A percentile compares a stretch with the other conserved stretches of the same genome.
Evolutionary conservation across 2,113 vertebrate species (phyloP).

Genomic region (Dryoscopus gambensis): DNA sequence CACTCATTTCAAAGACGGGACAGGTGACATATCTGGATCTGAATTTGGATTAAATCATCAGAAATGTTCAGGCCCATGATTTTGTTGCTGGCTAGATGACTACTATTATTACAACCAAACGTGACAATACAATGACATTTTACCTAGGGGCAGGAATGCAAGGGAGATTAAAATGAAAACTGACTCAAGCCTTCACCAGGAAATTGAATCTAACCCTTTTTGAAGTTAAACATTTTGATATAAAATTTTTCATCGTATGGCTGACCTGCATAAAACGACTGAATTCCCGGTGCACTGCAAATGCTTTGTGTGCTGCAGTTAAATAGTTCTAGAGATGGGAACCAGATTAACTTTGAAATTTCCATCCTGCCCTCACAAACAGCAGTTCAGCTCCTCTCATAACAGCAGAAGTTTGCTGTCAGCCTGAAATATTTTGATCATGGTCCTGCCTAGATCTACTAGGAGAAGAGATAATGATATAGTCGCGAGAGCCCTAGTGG

Average conservation of each 20-base stretch:
- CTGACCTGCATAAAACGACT: constrained; percentile 23
- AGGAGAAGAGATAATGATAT: constrained; percentile 27
- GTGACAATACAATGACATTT: constrained; percentile 50
- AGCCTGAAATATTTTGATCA: constrained; percentile 16
- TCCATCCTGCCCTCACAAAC: not conserved
- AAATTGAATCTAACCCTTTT: constrained; percentile 50
- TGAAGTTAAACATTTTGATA: constrained; percentile 59
- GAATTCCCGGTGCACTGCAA: not conserved
- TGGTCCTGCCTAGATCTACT: not conserved
- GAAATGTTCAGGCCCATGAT: constrained; percentile 12
- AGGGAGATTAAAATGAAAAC: constrained; percentile 51
- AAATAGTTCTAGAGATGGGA: constrained; percentile 33
- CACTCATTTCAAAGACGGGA: constrained; percentile 5
- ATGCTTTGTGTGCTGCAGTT: not conserved
- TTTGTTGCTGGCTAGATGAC: constrained; percentile 30
- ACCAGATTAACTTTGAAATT: constrained; percentile 48
- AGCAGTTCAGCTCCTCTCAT: not conserved
- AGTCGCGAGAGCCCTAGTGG: not conserved
- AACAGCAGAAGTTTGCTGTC: constrained; percentile 7
- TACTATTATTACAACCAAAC: constrained; percentile 2
- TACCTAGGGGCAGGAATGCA: constrained; percentile 22
- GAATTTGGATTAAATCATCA: constrained; percentile 37
- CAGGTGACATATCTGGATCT: not conserved
- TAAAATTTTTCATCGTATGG: constrained; percentile 26
- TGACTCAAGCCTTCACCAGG: not conserved